Base-by-base conservation (phyloP, 2,113 vertebrate species). In the Oryzias curvinotus region DNA sequence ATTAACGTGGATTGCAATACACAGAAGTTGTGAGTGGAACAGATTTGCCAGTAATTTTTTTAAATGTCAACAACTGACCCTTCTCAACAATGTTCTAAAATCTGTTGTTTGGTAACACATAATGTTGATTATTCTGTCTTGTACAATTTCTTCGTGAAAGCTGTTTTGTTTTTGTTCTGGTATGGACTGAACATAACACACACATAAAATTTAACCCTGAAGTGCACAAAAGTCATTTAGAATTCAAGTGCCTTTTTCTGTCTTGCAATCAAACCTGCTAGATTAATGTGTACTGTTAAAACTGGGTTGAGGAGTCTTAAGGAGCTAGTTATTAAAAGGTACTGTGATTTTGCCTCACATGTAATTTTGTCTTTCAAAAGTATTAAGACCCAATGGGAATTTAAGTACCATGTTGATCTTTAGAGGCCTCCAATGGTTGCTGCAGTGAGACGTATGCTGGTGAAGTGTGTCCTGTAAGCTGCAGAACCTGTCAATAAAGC, bases 401-500 rank as follows among this genome's bases (percentile, higher is more conserved):
- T 16, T 58, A 47, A 81, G 75, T 62, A 52, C 57, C 73, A 50
- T 83, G 68, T 80, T 18, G 55, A 58, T 51, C 73, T 81, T 54
- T 69, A 68, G 75, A 78, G 80, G 74, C 63, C 64, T 75, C 71
- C 68, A 63, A 43, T 55, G 75, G 87, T 83, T 73, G 69, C 89
- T 86, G 86, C 82, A 81, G 84, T 86, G 66, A 85, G 61, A 78
- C 19, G 68, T 81, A 71, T 71, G 41, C 78, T 78, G 88, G 83
- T 88, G 86, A 85, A 78, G 82, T 85, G 81, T 90, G 87, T 87
- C 85, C 84, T 90, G 89, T 89, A 89, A 82, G 87, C 87, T 89
- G 79, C 86, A 89, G 84, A 88, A 84, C 87, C 88, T 89, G 80
- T 90, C 85, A 89, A 90, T 90, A 90, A 90, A 90, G 84, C 78